Evolutionary conservation across 2,113 vertebrate species (phyloP).

Genomic region (Daubentonia madagascariensis): DNA sequence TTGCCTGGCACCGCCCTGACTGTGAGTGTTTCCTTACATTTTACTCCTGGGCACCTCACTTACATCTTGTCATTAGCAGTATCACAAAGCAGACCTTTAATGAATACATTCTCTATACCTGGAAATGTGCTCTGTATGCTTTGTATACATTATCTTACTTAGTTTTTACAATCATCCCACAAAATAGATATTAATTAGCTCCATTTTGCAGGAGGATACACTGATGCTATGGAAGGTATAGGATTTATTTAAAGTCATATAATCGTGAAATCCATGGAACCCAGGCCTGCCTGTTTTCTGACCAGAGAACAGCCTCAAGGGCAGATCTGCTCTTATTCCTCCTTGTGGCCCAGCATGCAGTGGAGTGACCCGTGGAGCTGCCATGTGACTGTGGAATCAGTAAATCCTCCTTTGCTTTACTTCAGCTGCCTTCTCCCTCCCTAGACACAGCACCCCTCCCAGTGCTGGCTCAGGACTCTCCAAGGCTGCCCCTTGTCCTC

Average conservation of each 20-base stretch:
- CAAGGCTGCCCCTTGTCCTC: not conserved
- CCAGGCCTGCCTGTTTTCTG: not conserved
- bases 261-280: not conserved
- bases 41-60: not conserved
- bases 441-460: no score
- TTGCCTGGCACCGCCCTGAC: not conserved
- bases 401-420: not conserved
- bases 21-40: not conserved
- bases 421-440: not conserved
- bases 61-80: no score
- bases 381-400: accelerated
- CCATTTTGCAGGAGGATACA: not conserved
- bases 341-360: not conserved
- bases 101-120: not conserved
- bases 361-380: accelerated
- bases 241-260: not conserved
- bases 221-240: not conserved
- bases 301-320: not conserved
- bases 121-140: not conserved
- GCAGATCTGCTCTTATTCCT: not conserved
- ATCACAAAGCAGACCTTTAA: not conserved
- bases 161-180: not conserved
- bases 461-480: not conserved
- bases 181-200: not conserved
- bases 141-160: not conserved